These are phyloP conservation scores for Synanthedon vespiformis DNA, from an alignment of 2,888 invertebrate genomes.

Conservation along the genomic window DNA sequence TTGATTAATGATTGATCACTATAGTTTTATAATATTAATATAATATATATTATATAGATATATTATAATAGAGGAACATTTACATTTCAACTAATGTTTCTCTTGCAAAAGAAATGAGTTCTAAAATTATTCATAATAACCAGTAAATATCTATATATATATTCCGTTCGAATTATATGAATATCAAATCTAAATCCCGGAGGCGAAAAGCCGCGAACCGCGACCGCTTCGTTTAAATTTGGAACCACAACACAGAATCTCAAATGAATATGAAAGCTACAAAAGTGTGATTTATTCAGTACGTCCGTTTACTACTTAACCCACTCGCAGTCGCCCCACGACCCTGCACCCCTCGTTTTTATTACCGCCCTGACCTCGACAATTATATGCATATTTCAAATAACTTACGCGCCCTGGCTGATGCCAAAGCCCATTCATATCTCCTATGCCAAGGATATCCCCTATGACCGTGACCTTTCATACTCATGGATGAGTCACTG, in stretches of 20 bases:
- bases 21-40: too few species aligned
- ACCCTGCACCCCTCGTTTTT: not conserved
- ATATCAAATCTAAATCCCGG: not conserved
- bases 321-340: not conserved
- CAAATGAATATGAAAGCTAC: not conserved
- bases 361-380: not conserved
- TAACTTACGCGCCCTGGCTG: not conserved
- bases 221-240: not conserved
- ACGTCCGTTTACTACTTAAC: not conserved
- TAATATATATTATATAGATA: too few species aligned
- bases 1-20: too few species aligned
- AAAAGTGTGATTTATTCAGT: not conserved
- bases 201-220: not conserved
- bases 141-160: too few species aligned
- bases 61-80: too few species aligned
- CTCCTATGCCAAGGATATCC: not conserved
- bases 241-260: not conserved
- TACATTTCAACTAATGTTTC: too few species aligned
- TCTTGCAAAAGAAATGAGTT: too few species aligned
- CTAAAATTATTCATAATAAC: too few species aligned
- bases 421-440: not conserved
- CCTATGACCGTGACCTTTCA: not conserved
- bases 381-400: not conserved
- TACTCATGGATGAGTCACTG: not conserved
- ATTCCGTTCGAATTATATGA: too few species aligned